Conservation (phyloP, 2,113 vertebrate species). For the Mionectes macconnelli region DNA sequence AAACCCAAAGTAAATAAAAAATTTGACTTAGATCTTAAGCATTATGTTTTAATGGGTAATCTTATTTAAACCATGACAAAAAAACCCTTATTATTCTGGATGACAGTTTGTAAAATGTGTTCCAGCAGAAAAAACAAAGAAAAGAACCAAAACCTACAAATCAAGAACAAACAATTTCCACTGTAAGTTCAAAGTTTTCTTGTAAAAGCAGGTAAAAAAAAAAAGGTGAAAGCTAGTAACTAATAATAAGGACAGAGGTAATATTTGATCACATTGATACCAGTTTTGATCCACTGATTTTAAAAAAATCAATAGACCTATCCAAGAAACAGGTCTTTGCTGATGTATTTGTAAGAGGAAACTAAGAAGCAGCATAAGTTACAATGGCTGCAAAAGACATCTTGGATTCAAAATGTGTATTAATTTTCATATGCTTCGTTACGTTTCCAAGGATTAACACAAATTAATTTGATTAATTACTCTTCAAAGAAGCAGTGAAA, state of each 20-base stretch:
- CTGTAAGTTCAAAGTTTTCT: not conserved
- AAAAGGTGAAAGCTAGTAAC: not conserved
- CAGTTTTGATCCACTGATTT: not conserved
- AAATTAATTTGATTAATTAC: not conserved
- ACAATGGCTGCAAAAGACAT: not conserved
- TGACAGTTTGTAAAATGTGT: not conserved
- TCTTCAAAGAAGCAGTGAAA: not conserved
- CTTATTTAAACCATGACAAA: not conserved
- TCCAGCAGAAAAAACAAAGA: not conserved
- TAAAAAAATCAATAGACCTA: not conserved
- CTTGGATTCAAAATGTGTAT: not conserved
- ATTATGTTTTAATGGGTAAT: not conserved
- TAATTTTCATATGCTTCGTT: not conserved
- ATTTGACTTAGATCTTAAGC: not conserved
- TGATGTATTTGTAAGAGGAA: not conserved
- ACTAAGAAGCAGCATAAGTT: not conserved
- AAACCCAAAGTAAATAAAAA: not conserved
- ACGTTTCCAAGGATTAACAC: not conserved
- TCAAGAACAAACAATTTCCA: not conserved
- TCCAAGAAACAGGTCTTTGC: not conserved
- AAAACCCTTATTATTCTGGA: not conserved
- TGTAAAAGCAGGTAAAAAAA: not conserved
- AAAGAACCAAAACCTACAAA: not conserved
- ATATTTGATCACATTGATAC: not conserved
- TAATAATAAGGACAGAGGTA: not conserved